Conservation (phyloP, 2,797 vertebrate genomes). For the Knipowitschia caucasica region DNA sequence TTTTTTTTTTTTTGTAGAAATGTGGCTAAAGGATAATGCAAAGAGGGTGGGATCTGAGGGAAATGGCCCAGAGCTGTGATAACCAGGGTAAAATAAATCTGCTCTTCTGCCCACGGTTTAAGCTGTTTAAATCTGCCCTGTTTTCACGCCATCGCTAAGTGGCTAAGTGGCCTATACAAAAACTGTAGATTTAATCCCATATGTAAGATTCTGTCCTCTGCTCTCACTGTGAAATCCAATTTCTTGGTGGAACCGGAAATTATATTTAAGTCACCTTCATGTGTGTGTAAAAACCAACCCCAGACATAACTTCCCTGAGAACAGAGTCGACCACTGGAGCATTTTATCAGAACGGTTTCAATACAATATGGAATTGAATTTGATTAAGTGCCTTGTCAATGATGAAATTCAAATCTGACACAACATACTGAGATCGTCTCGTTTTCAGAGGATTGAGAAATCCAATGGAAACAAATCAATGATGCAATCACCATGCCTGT, state of each 20-base stretch:
- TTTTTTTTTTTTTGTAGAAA: slow-evolving; percentile 17
- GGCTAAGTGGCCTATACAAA: slow-evolving; percentile 17
- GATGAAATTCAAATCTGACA: slow-evolving; percentile 6
- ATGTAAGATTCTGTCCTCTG: slow-evolving; percentile 35
- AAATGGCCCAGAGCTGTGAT: slow-evolving; percentile 23
- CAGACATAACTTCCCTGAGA: slow-evolving; percentile 43
- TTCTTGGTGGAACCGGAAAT: slow-evolving; percentile 37
- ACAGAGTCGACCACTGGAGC: slow-evolving; percentile 32
- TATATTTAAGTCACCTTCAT: slow-evolving; percentile 42
- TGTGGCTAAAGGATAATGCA: slow-evolving; percentile 22
- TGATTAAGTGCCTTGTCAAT: neutral
- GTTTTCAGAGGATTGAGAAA: neutral
- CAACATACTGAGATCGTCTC: neutral
- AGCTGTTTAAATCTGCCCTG: slow-evolving; percentile 28
- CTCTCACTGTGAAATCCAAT: slow-evolving; percentile 33
- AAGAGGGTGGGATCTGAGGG: neutral
- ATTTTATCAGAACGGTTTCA: slow-evolving; percentile 10
- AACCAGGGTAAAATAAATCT: slow-evolving; percentile 39
- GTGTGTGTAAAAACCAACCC: slow-evolving; percentile 53
- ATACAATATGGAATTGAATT: neutral
- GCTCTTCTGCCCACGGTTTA: slow-evolving; percentile 28
- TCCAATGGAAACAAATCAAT: slow-evolving; percentile 18
- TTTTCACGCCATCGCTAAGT: slow-evolving; percentile 33
- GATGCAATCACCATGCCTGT: neutral
- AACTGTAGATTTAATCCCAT: slow-evolving; percentile 34